Evolutionary conservation across 2,797 vertebrate species (phyloP), one percentile per base, ranked within the genome.

Genomic region (Dermochelys coriacea): DNA sequence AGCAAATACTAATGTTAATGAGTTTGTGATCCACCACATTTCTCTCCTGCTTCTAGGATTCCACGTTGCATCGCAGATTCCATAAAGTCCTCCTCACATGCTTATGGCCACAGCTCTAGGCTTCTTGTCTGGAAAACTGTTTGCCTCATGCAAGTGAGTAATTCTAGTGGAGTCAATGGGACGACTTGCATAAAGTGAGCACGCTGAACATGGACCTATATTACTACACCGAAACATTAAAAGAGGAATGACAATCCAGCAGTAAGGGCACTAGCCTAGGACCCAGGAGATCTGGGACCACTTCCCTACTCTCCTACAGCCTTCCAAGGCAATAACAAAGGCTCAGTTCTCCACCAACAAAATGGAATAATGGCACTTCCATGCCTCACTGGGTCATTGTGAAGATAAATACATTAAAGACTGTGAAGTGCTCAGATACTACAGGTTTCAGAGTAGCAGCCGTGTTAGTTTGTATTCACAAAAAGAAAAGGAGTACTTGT

Each of bases 321-420:
- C 41, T 51, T 3, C 45, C 37, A 78, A n/a, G 29, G 11, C 71
- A 87, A 90, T 11, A 11, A 68, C 51, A 1, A 2, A 37, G 51
- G 15, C 19, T 8, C 2, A 82, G 34, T 88, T 87, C 49, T 75
- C 41, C 82, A 18, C 78, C 5, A 54, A 83, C 71, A n/a, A 51
- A 18, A 18, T 37, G 10, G 25, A 91, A 77, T 6, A 47, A 75
- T 16, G 61, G 78, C n/a, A 2, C 8, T 51, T 64, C 6, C 0
- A 0, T 50, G 16, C n/a, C 2, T 87, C 64, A 5, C 6, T 50
- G 10, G 57, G 18, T 14, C 45, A 27, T 12, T 57, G 1, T 7
- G 31, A 88, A 34, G 86, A 29, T 29, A 49, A 47, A 15, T 88
- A 88, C 47, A 83, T 88, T 74, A 85, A 51, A 86, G 59, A 37